Base-by-base conservation (phyloP, 2,888 invertebrate species). In the Itoplectis maculator region DNA sequence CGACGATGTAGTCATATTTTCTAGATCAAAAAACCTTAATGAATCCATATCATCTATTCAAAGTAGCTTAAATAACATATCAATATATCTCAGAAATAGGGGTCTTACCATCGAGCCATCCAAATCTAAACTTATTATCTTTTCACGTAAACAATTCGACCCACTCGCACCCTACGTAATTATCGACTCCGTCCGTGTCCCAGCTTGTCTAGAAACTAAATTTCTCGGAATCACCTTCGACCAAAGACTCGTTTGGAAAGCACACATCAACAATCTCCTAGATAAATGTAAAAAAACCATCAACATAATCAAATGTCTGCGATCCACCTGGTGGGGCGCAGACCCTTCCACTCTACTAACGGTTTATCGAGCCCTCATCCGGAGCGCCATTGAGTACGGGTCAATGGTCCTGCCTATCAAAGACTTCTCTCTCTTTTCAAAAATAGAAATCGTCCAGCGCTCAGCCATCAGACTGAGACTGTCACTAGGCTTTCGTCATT, bases 381-480 rank as follows among this genome's bases (percentile, higher is more conserved):
- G 76, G 2, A 54, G 54, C 20, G n/a, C 59, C 4, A 70, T 76
- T 13, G 81, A 76, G 29, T 81, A 76, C 42, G 75, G 81, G 13
- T 47, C 69, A 5, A 63, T 23, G 3, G 3, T 47, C 5, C 15
- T 68, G 11, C 63, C 47, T 2, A 51, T 51, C 4, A 11, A 37
- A 2, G 40, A 63, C 7, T 42, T 4, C 15, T 15, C 66, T 6
- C 23, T 56, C 0, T 45, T 35, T 6, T 35, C 47, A n/a, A 42
- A 35, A 4, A 45, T 59, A 2, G 51, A 49, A 9, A 37, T 40
- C 2, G 59, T 74, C 7, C 51, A 80, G 18, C 20, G 51, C n/a
- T 49, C 35, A 40, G 80, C 75, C 11, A 8, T 80, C 2, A 35
- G 54, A 15, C n/a, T 75, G 2, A 35, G 54, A 15, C n/a, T 75